These are phyloP conservation scores for Rhopalosiphum nymphaeae DNA, from an alignment of 2,888 invertebrate genomes.

Conservation along the genomic window DNA sequence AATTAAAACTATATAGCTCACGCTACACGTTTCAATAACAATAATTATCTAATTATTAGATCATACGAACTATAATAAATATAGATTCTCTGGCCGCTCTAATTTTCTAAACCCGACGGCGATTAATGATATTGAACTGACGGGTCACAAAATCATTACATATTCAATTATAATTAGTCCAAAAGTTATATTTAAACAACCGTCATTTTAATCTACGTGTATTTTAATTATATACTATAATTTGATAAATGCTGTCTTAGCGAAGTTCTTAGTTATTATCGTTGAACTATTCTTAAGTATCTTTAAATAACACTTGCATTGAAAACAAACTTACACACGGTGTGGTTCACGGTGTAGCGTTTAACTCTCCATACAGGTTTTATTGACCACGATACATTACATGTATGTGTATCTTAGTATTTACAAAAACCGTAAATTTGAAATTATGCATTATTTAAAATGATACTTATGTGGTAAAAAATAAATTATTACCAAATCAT, in stretches of 20 bases:
- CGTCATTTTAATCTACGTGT: not conserved
- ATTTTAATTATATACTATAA: slow-evolving; percentile 13
- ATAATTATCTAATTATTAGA: not conserved
- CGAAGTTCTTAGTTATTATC: not conserved
- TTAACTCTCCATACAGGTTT: not conserved
- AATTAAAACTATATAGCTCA: not conserved
- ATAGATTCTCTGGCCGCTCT: not conserved
- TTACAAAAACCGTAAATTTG: not conserved
- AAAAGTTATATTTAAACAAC: slow-evolving; percentile 19
- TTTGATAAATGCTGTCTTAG: slow-evolving; percentile 13
- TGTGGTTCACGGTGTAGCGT: not conserved
- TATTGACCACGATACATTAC: not conserved
- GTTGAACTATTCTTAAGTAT: not conserved
- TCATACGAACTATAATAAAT: not conserved
- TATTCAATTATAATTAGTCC: not conserved
- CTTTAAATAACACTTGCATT: not conserved
- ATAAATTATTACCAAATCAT: not conserved
- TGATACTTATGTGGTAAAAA: not conserved
- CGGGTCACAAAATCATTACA: not conserved
- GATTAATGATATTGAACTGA: slow-evolving; percentile 25
- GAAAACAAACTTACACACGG: not conserved
- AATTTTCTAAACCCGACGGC: not conserved
- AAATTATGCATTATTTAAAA: not conserved
- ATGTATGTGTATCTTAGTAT: not conserved
- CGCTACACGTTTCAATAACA: not conserved